Conservation (phyloP, 2,113 vertebrate genomes). For the Leucoraja erinaceus region DNA sequence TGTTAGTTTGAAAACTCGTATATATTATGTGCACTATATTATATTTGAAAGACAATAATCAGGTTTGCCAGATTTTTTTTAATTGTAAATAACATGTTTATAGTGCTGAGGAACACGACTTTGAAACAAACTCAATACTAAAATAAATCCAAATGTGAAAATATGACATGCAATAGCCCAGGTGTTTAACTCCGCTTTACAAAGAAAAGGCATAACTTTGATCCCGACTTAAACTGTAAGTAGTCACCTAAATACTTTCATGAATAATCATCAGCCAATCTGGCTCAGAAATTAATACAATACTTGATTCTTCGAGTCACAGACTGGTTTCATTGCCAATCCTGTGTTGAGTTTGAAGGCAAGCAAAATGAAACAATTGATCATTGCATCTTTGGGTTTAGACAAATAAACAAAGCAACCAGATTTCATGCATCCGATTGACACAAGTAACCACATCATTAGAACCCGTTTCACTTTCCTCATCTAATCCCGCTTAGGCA, state of each 20-base stretch:
- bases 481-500: too few species aligned
- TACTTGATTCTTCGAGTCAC: background rate
- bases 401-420: background rate
- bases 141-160: background rate
- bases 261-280: background rate
- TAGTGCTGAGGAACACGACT: too few species aligned
- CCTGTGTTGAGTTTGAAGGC: background rate
- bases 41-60: background rate
- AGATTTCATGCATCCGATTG: background rate
- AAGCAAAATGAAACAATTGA: background rate
- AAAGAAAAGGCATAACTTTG: background rate
- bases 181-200: background rate
- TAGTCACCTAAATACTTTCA: background rate
- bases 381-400: background rate
- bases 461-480: too few species aligned
- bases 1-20: too few species aligned
- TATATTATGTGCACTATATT: background rate
- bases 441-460: too few species aligned
- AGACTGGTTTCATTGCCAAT: background rate
- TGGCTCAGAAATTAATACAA: slow-evolving; percentile 8
- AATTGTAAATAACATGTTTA: background rate
- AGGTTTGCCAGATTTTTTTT: background rate
- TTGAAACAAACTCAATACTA: slow-evolving; percentile 1
- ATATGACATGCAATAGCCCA: background rate
- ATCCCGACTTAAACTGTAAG: too few species aligned